These are phyloP conservation scores for Hippopotamyrus pictus DNA, from an alignment of 2,797 vertebrate species.

Conservation along the genomic window DNA sequence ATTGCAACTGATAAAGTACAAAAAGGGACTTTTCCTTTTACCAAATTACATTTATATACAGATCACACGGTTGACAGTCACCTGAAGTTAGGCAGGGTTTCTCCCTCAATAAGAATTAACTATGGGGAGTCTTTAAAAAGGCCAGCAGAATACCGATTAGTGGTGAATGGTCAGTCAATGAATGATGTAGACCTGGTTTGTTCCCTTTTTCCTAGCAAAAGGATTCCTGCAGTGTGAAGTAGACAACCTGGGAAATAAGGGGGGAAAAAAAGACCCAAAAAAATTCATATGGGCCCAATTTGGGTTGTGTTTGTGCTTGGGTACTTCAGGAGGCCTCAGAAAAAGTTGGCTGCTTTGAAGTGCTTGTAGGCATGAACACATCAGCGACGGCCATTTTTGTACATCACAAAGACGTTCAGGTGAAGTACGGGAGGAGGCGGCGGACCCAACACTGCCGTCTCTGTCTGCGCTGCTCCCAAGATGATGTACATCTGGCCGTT, in stretches of 20 bases:
- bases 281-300: background rate
- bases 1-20: constrained; percentile 38
- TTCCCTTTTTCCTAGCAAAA: constrained; percentile 17
- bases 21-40: constrained; percentile 48
- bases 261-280: background rate
- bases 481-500: background rate
- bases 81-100: constrained; percentile 24
- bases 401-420: background rate
- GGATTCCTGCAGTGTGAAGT: background rate
- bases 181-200: constrained; percentile 15
- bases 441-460: background rate
- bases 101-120: constrained; percentile 14
- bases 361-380: background rate
- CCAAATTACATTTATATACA: constrained; percentile 80
- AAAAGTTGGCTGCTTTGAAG: background rate
- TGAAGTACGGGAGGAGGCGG: background rate
- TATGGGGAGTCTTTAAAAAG: constrained; percentile 8
- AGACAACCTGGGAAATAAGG: background rate
- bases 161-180: background rate
- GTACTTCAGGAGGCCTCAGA: constrained; percentile 5
- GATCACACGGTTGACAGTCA: constrained; percentile 55
- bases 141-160: constrained; percentile 14
- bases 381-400: background rate
- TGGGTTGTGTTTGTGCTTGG: constrained; percentile 23
- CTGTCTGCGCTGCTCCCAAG: background rate